phyloP scores from a whole-genome alignment of 2,888 invertebrate genomes.

The Scrobipalpa atriplicella region DNA sequence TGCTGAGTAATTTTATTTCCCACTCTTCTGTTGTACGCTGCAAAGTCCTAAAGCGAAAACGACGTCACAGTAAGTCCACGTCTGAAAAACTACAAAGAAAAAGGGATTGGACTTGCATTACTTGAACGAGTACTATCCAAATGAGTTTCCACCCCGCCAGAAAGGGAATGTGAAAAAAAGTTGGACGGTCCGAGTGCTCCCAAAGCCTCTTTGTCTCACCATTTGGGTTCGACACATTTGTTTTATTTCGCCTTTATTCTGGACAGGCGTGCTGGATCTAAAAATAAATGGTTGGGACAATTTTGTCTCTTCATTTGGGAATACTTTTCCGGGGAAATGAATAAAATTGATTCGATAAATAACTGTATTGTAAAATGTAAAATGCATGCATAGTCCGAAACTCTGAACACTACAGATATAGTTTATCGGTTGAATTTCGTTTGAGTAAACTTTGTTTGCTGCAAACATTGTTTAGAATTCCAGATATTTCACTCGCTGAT shows the following conservation, averaged over 20 bases:
- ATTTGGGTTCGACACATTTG: conserved; percentile 32
- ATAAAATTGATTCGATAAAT: not conserved
- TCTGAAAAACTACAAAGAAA: conserved; percentile 23
- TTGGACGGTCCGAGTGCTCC: conserved; percentile 26
- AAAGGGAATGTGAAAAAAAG: conserved; percentile 27
- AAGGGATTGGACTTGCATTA: conserved; percentile 17
- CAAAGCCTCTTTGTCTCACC: conserved; percentile 29
- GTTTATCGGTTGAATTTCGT: too few species aligned
- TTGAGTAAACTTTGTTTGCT: too few species aligned
- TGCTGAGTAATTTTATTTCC: conserved; percentile 10
- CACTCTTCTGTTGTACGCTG: conserved; percentile 3
- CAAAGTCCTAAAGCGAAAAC: not conserved
- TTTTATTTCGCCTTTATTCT: conserved; percentile 27
- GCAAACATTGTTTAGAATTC: too few species aligned
- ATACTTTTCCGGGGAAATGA: not conserved
- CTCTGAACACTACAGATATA: too few species aligned
- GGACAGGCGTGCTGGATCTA: not conserved
- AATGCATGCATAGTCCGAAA: too few species aligned
- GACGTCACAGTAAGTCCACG: conserved; percentile 13
- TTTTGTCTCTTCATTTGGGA: conserved; percentile 7
- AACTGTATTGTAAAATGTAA: not conserved
- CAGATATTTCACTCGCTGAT: too few species aligned
- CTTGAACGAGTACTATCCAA: conserved; percentile 24
- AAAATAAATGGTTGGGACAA: conserved; percentile 14
- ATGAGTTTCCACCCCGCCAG: conserved; percentile 27